Evolutionary conservation across 1,140 invertebrate genomes (phyloP), one percentile per base, ranked within the genome.

Genomic region (Drosophila virilis): DNA sequence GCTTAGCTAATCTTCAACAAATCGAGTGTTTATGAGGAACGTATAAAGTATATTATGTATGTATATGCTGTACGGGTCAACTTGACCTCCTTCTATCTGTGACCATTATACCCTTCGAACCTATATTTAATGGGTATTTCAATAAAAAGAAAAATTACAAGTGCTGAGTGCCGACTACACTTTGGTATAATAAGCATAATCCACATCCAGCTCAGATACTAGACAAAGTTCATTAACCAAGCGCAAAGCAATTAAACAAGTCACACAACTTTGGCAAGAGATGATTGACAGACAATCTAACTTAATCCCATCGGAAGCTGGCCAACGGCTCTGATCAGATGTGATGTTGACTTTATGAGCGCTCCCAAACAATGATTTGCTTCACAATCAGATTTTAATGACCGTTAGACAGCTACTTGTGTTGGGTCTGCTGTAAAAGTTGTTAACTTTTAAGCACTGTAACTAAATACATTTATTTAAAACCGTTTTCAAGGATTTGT

Each of bases 141-240:
- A 5, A 9, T 6, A 8, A 33, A 17, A 1, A 37, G 51, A 13
- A 9, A 37, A 13, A 37, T 37, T 6, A 54, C 33, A 12, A 17
- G 33, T 32, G 55, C 33, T 22, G 32, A 40, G 8, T 58, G 38
- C 6, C 42, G 2, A 5, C 3, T 28, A 28, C 22, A 28, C 17
- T 10, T 28, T 8, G 15, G 22, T 28, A 28, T 28, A 28, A 28
- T 32, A 0, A 65, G 48, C 33, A 46, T 54, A 62, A 57, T 40
- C 46, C 15, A 8, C 2, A 15, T 33, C 12, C 55, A 59, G 17
- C 59, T 0, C 32, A 12, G 12, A 28, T 50, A 4, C 33, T 37
- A 28, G 64, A 60, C 55, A 60, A 68, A 73, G 55, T 68, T 73
- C 55, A 73, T 73, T 68, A 73, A 28, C 65, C 52, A 42, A 73